These are phyloP conservation scores for Spea hammondii DNA, from an alignment of 2,797 vertebrate species.

Conservation along the genomic window DNA sequence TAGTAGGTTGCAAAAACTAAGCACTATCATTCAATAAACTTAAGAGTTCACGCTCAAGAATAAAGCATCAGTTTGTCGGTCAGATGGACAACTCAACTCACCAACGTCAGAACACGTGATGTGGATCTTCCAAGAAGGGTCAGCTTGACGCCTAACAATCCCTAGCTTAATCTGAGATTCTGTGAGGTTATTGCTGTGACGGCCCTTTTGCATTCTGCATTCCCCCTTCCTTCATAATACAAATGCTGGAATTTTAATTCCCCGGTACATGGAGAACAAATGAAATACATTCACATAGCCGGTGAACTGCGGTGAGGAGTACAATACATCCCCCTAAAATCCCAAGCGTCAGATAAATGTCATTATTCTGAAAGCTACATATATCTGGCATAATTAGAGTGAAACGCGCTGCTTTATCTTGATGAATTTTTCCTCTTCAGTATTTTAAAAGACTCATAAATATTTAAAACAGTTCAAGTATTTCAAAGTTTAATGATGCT, in stretches of 20 bases:
- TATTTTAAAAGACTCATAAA: constrained; percentile 38
- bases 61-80: no score
- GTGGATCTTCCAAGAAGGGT: no score
- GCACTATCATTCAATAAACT: no score
- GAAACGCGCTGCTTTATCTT: constrained; percentile 44
- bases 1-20: no score
- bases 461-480: constrained; percentile 52
- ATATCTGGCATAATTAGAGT: constrained; percentile 46
- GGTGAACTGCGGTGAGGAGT: constrained; percentile 32
- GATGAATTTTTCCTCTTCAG: constrained; percentile 42
- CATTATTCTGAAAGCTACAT: constrained; percentile 35
- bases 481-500: constrained; percentile 52
- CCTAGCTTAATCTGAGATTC: no score
- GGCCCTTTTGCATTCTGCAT: no score
- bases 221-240: no score
- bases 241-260: constrained; percentile 22
- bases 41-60: no score
- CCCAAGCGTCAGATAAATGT: constrained; percentile 35
- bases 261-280: constrained; percentile 22
- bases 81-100: no score
- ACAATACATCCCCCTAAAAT: constrained; percentile 45
- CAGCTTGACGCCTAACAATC: no score
- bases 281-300: constrained; percentile 34
- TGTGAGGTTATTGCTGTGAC: no score
- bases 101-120: no score